Conservation (phyloP, 2,113 vertebrate genomes). For the Gavia stellata region DNA sequence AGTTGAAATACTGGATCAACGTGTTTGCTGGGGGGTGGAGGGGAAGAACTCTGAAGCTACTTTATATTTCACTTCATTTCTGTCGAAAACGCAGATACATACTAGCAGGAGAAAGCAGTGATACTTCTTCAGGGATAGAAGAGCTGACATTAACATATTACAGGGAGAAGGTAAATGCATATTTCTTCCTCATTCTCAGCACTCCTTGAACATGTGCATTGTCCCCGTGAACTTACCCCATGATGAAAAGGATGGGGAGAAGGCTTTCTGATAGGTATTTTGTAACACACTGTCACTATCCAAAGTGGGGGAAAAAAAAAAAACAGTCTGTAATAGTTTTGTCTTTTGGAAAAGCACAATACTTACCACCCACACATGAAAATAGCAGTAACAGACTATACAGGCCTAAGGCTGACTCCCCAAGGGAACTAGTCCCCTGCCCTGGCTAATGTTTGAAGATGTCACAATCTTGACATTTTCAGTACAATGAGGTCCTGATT, state of each 20-base stretch:
- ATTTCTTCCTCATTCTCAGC: not conserved
- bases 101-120: not conserved
- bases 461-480: slow-evolving; percentile 17
- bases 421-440: not conserved
- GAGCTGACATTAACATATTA: not conserved
- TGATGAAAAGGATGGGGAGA: not conserved
- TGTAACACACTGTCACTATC: not conserved
- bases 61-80: not conserved
- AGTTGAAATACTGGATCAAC: not conserved
- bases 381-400: not conserved
- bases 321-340: not conserved
- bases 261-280: not conserved
- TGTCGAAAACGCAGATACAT: not conserved
- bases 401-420: not conserved
- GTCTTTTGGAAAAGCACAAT: not conserved
- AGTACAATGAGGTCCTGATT: not conserved
- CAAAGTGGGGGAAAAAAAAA: not conserved
- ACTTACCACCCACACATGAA: not conserved
- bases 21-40: not conserved
- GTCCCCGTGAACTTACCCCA: not conserved
- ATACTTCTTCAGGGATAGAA: not conserved
- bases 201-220: not conserved
- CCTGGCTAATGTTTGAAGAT: not conserved
- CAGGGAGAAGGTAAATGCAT: not conserved
- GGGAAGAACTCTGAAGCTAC: not conserved